Conservation (phyloP, 2,113 vertebrate species). For the Picathartes gymnocephalus region DNA sequence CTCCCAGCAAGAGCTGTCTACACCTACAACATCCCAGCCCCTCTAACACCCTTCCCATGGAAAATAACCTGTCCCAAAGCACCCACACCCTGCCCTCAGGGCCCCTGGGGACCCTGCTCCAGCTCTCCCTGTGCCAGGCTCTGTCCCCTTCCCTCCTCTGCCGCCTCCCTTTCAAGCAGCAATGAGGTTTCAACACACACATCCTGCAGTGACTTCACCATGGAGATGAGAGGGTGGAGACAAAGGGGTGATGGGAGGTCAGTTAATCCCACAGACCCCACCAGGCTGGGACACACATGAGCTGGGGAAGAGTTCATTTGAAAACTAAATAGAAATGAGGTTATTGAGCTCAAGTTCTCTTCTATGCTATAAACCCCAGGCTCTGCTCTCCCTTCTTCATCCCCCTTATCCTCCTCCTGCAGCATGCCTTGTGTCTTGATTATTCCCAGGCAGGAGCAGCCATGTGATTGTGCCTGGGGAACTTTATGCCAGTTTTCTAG, state of each 20-base stretch:
- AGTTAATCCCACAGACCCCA: constrained; percentile 70
- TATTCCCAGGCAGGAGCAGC: not conserved
- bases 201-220: constrained; percentile 54
- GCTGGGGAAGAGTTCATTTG: constrained; percentile 50
- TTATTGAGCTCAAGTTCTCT: constrained; percentile 58
- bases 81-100: not conserved
- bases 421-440: not conserved
- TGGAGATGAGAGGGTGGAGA: constrained; percentile 49
- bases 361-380: not conserved
- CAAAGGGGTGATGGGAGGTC: constrained; percentile 44
- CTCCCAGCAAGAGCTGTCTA: not conserved
- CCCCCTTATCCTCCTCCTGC: not conserved
- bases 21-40: not conserved
- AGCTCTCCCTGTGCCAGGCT: not conserved
- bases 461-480: not conserved
- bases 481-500: constrained; percentile 9
- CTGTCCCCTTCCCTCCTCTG: not conserved
- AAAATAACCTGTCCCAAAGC: not conserved
- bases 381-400: not conserved
- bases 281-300: constrained; percentile 54
- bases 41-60: not conserved
- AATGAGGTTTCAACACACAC: constrained; percentile 20
- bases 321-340: constrained; percentile 61
- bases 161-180: not conserved
- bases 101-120: not conserved